Evolutionary conservation across 2,888 invertebrate species (phyloP).

Genomic region (Pseudococcus jackbeardsleyi): DNA sequence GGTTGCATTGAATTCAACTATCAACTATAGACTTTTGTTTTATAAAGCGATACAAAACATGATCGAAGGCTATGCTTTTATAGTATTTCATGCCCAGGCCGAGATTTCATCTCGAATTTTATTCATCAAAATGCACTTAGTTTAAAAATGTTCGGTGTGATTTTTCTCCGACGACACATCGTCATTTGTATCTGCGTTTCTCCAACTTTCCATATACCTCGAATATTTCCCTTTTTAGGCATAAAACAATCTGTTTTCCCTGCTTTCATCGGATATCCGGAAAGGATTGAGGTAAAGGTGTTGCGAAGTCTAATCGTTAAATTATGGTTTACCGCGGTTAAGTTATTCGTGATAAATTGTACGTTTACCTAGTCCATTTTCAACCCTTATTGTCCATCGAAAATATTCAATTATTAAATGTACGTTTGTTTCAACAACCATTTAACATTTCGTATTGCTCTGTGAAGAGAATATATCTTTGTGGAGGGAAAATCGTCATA

Average conservation of each 20-base stretch:
- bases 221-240: background rate
- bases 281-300: constrained; percentile 42
- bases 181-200: background rate
- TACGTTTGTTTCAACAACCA: background rate
- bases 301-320: constrained; percentile 44
- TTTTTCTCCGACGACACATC: background rate
- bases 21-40: constrained; percentile 33
- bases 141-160: background rate
- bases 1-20: constrained; percentile 45
- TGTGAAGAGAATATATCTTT: no score
- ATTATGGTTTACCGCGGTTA: constrained; percentile 34
- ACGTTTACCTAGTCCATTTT: background rate
- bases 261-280: constrained; percentile 19
- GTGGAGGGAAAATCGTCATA: no score
- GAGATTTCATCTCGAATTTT: background rate
- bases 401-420: background rate
- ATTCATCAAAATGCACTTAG: background rate
- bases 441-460: no score
- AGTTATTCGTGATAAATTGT: constrained; percentile 29
- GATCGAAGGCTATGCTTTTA: background rate
- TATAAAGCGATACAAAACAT: constrained; percentile 13
- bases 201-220: background rate
- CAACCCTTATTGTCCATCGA: constrained; percentile 22
- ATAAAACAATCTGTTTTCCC: constrained; percentile 14
- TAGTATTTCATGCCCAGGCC: background rate